Evolutionary conservation across 2,888 invertebrate genomes (phyloP).

Genomic region (Tetragonula carbonaria): DNA sequence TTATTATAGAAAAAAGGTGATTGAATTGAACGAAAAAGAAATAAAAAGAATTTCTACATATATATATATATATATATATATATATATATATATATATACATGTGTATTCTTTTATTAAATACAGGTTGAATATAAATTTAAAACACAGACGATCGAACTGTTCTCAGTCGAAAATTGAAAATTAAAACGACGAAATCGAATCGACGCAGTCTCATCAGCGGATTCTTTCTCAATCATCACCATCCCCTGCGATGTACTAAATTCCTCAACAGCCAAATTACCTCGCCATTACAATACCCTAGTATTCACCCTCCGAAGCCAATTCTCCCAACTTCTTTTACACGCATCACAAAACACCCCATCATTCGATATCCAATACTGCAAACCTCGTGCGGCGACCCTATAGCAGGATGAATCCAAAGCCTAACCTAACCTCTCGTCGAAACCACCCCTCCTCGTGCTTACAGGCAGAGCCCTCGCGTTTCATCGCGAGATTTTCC

Average conservation of each 20-base stretch:
- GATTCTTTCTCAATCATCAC: background rate
- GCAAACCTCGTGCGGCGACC: background rate
- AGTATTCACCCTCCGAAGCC: background rate
- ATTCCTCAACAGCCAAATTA: background rate
- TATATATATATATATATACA: background rate
- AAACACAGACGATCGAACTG: background rate
- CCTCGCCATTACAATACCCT: background rate
- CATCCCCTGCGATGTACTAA: background rate
- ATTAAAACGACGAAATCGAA: background rate
- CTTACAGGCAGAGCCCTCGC: conserved; percentile 59
- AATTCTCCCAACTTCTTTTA: background rate
- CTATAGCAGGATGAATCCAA: background rate
- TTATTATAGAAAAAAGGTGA: background rate
- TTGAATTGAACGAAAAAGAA: background rate
- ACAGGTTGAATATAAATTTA: no score
- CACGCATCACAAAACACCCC: background rate
- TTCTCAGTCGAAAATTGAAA: background rate
- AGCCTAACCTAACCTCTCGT: background rate
- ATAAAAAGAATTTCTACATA: no score
- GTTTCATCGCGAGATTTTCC: conserved; percentile 51
- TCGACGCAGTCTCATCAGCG: background rate
- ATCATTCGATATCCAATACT: background rate
- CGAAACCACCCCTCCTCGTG: background rate
- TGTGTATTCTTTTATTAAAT: background rate
- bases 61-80: background rate